phyloP scores from a whole-genome alignment of 2,113 vertebrate species.

The Strix uralensis region DNA sequence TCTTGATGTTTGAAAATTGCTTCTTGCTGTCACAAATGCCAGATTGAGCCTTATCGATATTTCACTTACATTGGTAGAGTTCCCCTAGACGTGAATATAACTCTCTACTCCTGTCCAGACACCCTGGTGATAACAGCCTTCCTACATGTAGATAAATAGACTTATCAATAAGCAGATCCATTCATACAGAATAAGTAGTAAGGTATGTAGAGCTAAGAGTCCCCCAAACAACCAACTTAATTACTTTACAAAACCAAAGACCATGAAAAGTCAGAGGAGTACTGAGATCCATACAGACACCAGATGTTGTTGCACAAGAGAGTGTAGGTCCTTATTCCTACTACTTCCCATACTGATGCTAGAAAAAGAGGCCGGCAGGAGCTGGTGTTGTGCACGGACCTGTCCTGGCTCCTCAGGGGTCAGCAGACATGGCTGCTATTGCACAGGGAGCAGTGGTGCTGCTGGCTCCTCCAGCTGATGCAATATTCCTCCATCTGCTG shows the following conservation, averaged over 20 bases:
- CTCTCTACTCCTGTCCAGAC: neutral
- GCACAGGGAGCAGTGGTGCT: accelerated
- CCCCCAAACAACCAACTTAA: neutral
- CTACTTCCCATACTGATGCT: neutral
- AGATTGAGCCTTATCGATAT: neutral
- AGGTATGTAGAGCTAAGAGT: neutral
- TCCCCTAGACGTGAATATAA: neutral
- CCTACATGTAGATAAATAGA: neutral
- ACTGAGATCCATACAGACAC: neutral
- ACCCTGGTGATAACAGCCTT: neutral
- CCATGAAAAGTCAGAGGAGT: neutral
- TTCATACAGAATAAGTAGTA: neutral
- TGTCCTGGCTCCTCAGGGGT: neutral
- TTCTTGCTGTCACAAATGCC: neutral
- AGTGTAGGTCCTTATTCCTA: neutral
- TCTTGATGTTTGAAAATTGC: neutral
- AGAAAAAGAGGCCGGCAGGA: neutral
- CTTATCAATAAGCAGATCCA: neutral
- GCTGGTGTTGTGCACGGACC: neutral
- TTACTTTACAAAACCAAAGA: neutral
- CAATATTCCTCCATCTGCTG: neutral
- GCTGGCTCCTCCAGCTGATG: neutral
- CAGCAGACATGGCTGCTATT: neutral
- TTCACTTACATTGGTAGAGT: neutral
- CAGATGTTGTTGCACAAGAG: neutral